Conservation (phyloP, 2,797 vertebrate genomes). For the Netta rufina region DNA sequence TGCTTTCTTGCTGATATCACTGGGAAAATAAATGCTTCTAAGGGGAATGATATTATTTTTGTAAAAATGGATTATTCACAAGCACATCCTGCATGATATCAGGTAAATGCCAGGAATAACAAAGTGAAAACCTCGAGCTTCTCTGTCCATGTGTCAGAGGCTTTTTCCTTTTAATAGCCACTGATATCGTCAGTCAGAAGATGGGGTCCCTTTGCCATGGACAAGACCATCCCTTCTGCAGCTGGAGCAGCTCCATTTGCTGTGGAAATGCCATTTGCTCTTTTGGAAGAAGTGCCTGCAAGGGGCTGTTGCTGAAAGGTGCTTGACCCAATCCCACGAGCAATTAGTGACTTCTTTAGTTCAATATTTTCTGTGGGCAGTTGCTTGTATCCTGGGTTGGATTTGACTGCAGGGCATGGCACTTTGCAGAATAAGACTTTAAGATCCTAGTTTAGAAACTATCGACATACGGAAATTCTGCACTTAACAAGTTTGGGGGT, state of each 20-base stretch:
- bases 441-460: background rate
- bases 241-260: background rate
- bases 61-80: constrained; percentile 19
- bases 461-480: background rate
- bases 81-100: background rate
- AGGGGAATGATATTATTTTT: background rate
- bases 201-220: background rate
- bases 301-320: background rate
- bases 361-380: background rate
- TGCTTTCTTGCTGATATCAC: background rate
- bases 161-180: background rate
- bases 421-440: background rate
- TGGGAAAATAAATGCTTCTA: constrained; percentile 8
- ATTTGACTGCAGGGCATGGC: background rate
- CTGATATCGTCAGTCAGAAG: background rate
- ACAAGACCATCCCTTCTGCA: background rate
- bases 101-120: background rate
- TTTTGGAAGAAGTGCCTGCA: background rate
- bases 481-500: background rate
- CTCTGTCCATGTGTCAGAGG: background rate
- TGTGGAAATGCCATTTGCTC: too few species aligned
- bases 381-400: background rate
- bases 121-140: background rate
- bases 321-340: background rate
- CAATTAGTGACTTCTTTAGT: background rate